Evolutionary conservation across 2,888 invertebrate species (phyloP), one percentile per base, ranked within the genome.

Genomic region (Parthenolecanium corni): DNA sequence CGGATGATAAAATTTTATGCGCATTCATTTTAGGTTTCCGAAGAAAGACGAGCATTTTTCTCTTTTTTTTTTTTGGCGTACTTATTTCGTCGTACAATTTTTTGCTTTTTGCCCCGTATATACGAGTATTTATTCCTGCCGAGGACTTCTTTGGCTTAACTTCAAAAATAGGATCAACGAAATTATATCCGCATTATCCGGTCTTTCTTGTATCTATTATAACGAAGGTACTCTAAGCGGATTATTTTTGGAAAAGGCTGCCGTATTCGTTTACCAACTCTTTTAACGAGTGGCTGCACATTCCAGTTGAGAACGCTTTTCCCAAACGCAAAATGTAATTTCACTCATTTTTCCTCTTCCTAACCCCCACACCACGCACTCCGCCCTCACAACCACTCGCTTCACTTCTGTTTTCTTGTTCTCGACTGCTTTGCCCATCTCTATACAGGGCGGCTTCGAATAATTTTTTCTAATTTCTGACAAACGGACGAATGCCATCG

Each of bases 271-370:
- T 56, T 56, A 46, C 44, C 42, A 56, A 31, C 47, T 47, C 46
- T 58, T 58, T 58, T 58, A 58, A 58, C 58, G 58, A 58, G 47
- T 58, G 58, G 58, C 58, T 58, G 58, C 58, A 58, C 58, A 58
- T 58, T 24, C 24, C 24, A 52, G 57, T 14, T n/a, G 57, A 20
- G 21, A 31, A 20, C n/a, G 21, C 6, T n/a, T 36, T 31, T n/a
- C 20, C 18, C 16, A 12, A 14, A 40, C 38, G 5, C 31, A 53
- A 53, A 53, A 53, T 14, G 53, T 53, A 53, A 53, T 53, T 53
- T 53, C 53, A 31, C 31, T 31, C 31, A 31, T 31, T 31, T 31
- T 31, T 31, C 9, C 9, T 31, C 31, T 31, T 31, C 9, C 31
- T 31, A 6, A 4, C 9, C 9, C 31, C 9, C 9, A 4, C 9